phyloP scores from a whole-genome alignment of 2,888 invertebrate species.

The Drosophila meridionalis region DNA sequence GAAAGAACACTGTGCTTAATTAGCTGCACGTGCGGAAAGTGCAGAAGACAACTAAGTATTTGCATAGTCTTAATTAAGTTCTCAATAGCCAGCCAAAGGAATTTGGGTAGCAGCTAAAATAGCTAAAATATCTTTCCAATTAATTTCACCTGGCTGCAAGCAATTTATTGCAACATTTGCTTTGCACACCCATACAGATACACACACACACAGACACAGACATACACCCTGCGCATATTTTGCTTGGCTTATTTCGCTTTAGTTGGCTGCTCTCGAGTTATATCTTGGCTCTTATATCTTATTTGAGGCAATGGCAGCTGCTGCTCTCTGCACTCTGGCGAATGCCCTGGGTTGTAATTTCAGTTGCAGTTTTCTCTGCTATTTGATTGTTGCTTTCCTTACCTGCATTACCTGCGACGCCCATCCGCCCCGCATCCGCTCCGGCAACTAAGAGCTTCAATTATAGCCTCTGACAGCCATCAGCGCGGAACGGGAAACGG shows the following conservation, averaged over 20 bases:
- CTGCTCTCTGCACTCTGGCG: slow-evolving; percentile 32
- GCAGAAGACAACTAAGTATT: slow-evolving; percentile 24
- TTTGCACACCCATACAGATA: slow-evolving; percentile 11
- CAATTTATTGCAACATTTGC: slow-evolving; percentile 75
- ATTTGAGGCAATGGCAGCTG: slow-evolving; percentile 66
- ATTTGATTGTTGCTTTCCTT: slow-evolving; percentile 67
- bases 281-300: slow-evolving; percentile 65
- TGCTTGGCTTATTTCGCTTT: slow-evolving; percentile 54
- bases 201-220: neutral
- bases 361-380: slow-evolving; percentile 70
- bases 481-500: slow-evolving; percentile 22
- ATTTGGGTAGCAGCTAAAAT: slow-evolving; percentile 59
- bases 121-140: slow-evolving; percentile 78
- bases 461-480: slow-evolving; percentile 66
- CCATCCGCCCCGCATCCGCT: slow-evolving; percentile 25
- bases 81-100: slow-evolving; percentile 29
- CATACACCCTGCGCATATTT: slow-evolving; percentile 49
- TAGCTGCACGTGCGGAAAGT: slow-evolving; percentile 13
- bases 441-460: slow-evolving; percentile 68
- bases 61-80: slow-evolving; percentile 55
- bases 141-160: slow-evolving; percentile 73
- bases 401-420: slow-evolving; percentile 8
- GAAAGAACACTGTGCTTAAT: slow-evolving; percentile 22
- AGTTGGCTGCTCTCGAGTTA: slow-evolving; percentile 40
- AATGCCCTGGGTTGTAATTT: slow-evolving; percentile 72